Conservation (phyloP, 2,888 invertebrate genomes). For the Pristionchus fissidentatus region DNA sequence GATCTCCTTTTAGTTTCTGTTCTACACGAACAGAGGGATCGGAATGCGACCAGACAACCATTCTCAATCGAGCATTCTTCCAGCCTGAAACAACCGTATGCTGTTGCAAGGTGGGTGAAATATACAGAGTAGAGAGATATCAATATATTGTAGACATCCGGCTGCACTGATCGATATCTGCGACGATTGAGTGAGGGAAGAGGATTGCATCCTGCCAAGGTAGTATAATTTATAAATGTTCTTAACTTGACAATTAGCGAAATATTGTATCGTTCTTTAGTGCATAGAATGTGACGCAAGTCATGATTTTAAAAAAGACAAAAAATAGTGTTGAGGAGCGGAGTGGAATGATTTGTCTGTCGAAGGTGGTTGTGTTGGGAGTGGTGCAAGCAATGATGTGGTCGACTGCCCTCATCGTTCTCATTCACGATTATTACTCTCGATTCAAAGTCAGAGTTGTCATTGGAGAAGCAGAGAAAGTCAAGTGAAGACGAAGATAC, state of each 20-base stretch:
- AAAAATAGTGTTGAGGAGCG: not conserved
- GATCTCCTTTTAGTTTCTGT: conserved; percentile 10
- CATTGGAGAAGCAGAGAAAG: conserved; percentile 28
- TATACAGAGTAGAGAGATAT: not conserved
- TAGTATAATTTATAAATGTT: too few relatives aligned
- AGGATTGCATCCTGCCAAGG: not conserved
- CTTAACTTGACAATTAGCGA: not conserved
- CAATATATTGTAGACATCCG: not conserved
- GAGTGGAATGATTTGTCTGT: not conserved
- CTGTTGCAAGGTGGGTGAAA: not conserved
- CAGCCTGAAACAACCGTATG: not conserved
- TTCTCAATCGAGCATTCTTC: not conserved
- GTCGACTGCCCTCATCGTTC: conserved; percentile 11
- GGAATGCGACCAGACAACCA: not conserved
- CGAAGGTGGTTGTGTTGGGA: conserved; percentile 4
- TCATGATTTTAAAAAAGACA: too few relatives aligned
- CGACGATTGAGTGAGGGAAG: not conserved
- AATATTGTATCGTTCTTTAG: not conserved
- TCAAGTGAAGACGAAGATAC: not conserved
- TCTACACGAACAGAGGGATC: not conserved
- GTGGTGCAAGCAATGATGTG: conserved; percentile 6
- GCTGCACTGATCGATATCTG: not conserved
- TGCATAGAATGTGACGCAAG: not conserved
- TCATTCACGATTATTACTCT: conserved; percentile 18
- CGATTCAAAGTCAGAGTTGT: conserved; percentile 26